A percentile compares a stretch with the other conserved stretches of the same genome.
Conservation (phyloP, 2,888 invertebrate genomes). For the Prionchulus punctatus region DNA sequence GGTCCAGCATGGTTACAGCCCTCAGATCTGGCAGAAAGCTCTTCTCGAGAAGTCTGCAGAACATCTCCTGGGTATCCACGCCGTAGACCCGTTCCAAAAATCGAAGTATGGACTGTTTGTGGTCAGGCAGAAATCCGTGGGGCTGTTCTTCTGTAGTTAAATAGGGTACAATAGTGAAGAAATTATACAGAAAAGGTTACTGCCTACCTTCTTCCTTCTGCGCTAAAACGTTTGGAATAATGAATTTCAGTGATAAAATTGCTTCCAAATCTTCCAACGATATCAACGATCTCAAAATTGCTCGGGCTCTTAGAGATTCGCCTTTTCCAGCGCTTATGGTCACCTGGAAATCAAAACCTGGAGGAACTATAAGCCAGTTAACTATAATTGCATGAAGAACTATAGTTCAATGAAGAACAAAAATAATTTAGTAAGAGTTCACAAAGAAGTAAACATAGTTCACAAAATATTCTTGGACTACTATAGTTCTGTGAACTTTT, state of each 20-base stretch:
- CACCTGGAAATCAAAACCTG: not conserved
- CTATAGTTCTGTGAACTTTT: too few relatives aligned
- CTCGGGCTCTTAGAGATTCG: conserved; percentile 87
- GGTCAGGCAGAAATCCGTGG: conserved; percentile 64
- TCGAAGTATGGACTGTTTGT: conserved; percentile 90
- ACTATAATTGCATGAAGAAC: too few relatives aligned
- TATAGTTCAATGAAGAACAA: too few relatives aligned
- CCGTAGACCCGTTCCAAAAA: conserved; percentile 97
- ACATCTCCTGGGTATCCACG: conserved; percentile 88
- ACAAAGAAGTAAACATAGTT: too few relatives aligned
- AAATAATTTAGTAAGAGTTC: too few relatives aligned
- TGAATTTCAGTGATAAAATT: conserved; percentile 79
- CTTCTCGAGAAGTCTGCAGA: conserved; percentile 85
- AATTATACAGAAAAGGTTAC: not conserved
- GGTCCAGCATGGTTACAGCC: conserved; percentile 91
- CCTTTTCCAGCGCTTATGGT: conserved; percentile 61
- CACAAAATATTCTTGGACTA: too few relatives aligned
- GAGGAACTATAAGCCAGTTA: too few relatives aligned
- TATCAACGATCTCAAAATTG: conserved; percentile 87
- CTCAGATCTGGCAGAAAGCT: conserved; percentile 91
- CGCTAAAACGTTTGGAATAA: conserved; percentile 35
- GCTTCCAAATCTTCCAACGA: conserved; percentile 93
- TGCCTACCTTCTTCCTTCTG: not conserved
- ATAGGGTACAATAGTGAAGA: not conserved
- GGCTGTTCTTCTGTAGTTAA: conserved; percentile 34